Evolutionary conservation across 2,113 vertebrate genomes (phyloP), one percentile per base, ranked within the genome.

Genomic region (Puma concolor): DNA sequence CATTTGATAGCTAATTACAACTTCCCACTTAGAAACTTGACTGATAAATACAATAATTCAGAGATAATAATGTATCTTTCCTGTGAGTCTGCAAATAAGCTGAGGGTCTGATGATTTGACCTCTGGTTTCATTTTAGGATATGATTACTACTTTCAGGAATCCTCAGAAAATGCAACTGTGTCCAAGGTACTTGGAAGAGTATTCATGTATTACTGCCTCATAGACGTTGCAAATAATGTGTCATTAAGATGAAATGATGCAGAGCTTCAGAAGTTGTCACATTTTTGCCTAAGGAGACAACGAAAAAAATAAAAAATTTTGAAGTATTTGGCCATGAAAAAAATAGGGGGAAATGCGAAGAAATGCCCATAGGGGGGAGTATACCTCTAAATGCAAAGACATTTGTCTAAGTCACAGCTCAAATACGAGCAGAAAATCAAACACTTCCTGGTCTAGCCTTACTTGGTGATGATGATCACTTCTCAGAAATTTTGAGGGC

Each of bases 301-400:
- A 91, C 21, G 92, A 88, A 93, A 94, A 88, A 93, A 94, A 69
- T 92, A 63, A 21, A 88, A 79, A 38, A 76, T 87, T 86, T 76
- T 38, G 27, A 29, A 69, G 2, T 63, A 82, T 50, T 36, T 93
- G 25, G 6, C 17, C 57, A 57, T 29, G 25, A 63, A 66, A 48
- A 67, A 36, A n/a, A 41, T 1, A 57, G 23, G 14, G 7, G 29
- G 2, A 23, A 80, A 77, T 63, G 41, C 21, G 2, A 31, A 33
- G 12, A 33, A 69, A 38, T 67, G 0, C 21, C 17, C 38, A 5
- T n/a, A 6, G 54, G 86, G 7, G 8, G 57, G 69, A 21, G 2
- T 63, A 10, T 89, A 19, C 13, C 23, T 91, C 4, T 54, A 33
- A 94, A 31, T 36, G 9, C 4, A 81, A 88, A 86, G 16, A 50